These are phyloP conservation scores for Machimus atricapillus DNA, from an alignment of 2,888 invertebrate genomes.

Conservation along the genomic window DNA sequence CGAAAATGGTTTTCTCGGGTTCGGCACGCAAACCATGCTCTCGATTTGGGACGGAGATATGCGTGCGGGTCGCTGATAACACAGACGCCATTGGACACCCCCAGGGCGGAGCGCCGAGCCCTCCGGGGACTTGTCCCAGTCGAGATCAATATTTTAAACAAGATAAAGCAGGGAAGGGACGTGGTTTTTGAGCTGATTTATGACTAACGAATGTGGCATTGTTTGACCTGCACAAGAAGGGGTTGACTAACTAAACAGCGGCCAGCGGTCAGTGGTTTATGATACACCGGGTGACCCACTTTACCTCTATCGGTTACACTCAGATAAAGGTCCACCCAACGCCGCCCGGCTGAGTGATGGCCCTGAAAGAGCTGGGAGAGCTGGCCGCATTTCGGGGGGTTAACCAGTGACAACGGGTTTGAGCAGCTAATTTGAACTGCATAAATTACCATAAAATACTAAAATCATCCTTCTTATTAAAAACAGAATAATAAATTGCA, in stretches of 20 bases:
- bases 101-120: not conserved
- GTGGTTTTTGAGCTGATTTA: conserved; percentile 29
- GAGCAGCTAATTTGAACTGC: not conserved
- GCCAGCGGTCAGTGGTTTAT: conserved; percentile 14
- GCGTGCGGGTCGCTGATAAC: conserved; percentile 26
- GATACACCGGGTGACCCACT: conserved; percentile 23
- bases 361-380: not conserved
- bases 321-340: not conserved
- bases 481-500: too few relatives aligned
- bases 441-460: too few relatives aligned
- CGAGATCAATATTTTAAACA: conserved; percentile 31
- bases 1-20: not conserved
- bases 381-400: not conserved
- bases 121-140: not conserved
- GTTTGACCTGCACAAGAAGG: conserved; percentile 17
- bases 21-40: conserved; percentile 7
- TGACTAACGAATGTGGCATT: conserved; percentile 22
- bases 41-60: not conserved
- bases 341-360: not conserved
- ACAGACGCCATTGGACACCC: not conserved
- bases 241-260: not conserved
- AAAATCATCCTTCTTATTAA: too few relatives aligned
- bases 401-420: not conserved
- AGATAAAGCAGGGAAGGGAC: conserved; percentile 23
- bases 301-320: conserved; percentile 19